A percentile compares a stretch with the other conserved stretches of the same genome.
Conservation (phyloP, 2,797 vertebrate species). For the Falco concolor region DNA sequence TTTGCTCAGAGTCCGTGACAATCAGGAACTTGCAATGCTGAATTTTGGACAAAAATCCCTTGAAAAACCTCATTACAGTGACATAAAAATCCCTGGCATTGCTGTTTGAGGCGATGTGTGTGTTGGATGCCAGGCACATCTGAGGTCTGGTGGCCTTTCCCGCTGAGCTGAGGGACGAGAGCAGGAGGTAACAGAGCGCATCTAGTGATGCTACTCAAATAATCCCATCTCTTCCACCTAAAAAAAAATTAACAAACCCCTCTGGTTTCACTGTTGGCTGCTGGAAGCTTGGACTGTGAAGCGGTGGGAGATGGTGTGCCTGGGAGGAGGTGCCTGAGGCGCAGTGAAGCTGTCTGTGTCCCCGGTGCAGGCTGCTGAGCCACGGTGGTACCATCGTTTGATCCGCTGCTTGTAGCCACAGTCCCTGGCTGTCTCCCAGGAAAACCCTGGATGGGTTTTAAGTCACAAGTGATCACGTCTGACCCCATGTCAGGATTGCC, state of each 20-base stretch:
- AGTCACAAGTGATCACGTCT: neutral
- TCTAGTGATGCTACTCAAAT: neutral
- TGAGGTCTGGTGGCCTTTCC: too few relatives aligned
- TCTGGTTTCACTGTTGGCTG: neutral
- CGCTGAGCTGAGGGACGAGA: neutral
- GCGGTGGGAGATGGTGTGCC: fast-evolving
- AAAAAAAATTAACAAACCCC: neutral
- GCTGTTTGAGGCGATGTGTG: fast-evolving
- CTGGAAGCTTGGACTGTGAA: neutral
- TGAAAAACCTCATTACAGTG: neutral
- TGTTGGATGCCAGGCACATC: fast-evolving
- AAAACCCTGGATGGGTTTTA: neutral
- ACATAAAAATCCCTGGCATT: neutral
- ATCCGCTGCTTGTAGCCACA: neutral
- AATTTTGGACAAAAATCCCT: neutral
- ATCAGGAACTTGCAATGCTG: neutral
- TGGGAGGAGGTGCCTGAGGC: neutral
- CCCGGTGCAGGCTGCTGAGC: neutral
- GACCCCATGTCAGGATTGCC: neutral
- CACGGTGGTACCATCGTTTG: neutral
- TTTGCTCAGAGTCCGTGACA: neutral
- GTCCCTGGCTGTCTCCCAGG: neutral
- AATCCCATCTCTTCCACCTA: neutral
- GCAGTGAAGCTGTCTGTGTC: neutral
- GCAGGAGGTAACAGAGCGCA: too few relatives aligned